phyloP scores from a whole-genome alignment of 30 jellyfish, hydroid and myxozoan species.

The Turritopsis dohrnii region DNA sequence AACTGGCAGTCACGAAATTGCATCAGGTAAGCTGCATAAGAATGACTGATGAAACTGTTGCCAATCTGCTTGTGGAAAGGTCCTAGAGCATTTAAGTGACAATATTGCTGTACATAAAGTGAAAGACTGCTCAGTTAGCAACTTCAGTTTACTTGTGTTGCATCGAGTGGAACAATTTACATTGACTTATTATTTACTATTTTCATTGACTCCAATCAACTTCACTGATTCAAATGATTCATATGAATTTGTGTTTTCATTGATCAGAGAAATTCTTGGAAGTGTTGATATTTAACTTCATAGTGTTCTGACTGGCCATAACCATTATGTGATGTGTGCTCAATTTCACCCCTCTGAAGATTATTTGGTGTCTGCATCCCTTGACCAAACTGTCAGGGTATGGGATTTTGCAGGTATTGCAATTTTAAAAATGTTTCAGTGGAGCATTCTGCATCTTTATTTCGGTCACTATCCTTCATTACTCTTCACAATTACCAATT shows the following conservation, averaged over 20 bases:
- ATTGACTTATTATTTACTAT: too few relatives aligned
- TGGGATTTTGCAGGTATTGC: conserved; percentile 88
- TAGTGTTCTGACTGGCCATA: conserved; percentile 95
- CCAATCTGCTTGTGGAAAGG: too few relatives aligned
- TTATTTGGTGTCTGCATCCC: conserved; percentile 82
- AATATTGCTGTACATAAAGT: too few relatives aligned
- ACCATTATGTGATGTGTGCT: conserved; percentile 98
- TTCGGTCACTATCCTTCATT: background rate
- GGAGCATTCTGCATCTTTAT: background rate
- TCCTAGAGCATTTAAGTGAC: too few relatives aligned
- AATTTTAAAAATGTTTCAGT: background rate
- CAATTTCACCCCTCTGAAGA: conserved; percentile 92
- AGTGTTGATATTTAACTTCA: background rate
- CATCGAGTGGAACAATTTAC: too few relatives aligned
- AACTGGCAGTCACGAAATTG: conserved; percentile 98
- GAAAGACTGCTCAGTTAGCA: too few relatives aligned
- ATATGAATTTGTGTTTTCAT: background rate
- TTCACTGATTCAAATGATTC: background rate
- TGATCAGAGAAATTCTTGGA: too few relatives aligned
- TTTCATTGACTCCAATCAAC: too few relatives aligned
- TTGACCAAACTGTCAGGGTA: conserved; percentile 92
- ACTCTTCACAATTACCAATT: too few relatives aligned
- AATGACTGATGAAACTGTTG: background rate
- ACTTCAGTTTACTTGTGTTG: too few relatives aligned
- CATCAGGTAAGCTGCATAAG: conserved; percentile 45